Base-by-base conservation (phyloP, 2,888 invertebrate species). In the Tuta absoluta region DNA sequence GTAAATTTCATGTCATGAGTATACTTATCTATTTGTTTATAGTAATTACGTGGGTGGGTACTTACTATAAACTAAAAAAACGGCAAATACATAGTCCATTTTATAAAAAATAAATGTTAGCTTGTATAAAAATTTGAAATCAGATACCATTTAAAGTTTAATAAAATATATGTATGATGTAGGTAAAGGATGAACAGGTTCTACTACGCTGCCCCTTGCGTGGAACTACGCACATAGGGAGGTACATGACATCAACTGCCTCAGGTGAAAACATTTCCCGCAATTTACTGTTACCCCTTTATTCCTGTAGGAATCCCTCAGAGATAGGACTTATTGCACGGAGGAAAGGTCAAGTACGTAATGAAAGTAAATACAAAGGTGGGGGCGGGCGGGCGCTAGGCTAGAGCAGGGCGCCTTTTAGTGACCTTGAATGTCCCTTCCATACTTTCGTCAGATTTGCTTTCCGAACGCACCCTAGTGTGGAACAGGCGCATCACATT, bases 351-450 rank as follows among this genome's bases (percentile, higher is more conserved):
- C 41, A 61, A 49, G 49, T 28, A 48, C 37, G n/a, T 62, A 51
- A 62, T 51, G 49, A 24, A 49, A 51, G 48, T 41, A 28, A 33
- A n/a, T 63, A 48, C 28, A 33, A 53, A 38, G 56, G 37, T 14
- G 33, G 49, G 61, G 61, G 62, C 53, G 62, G 62, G 38, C 61
- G 21, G 28, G 49, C 7, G 48, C 48, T 21, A 21, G 45, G 41
- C 51, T 5, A 14, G 8, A 23, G 23, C 14, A 19, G 62, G 62
- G 53, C 53, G 62, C 38, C 51, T 21, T n/a, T 23, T 19, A 37
- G 11, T 57, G 63, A 63, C 63, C 63, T 63, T 63, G 63, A 63
- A 57, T 28, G 57, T 33, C 38, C 53, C 53, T 48, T 19, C 38
- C 41, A 7, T 17, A 33, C n/a, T 57, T 17, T 48, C 10, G 2